Evolutionary conservation across 2,113 vertebrate species (phyloP).

Genomic region (Sclerurus mexicanus): DNA sequence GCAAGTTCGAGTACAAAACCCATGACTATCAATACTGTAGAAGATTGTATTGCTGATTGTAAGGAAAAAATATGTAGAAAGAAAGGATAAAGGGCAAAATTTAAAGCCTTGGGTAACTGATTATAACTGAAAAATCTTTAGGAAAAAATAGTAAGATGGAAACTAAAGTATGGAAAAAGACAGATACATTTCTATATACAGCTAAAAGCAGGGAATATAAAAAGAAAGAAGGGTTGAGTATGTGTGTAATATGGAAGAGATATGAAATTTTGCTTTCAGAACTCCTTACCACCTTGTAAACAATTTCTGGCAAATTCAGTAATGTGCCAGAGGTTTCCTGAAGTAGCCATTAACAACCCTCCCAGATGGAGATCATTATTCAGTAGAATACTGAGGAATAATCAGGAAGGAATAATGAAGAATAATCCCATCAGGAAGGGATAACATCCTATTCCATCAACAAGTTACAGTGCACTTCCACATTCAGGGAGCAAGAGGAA

Average conservation of each 20-base stretch:
- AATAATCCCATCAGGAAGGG: not conserved
- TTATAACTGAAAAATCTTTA: not conserved
- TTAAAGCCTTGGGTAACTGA: not conserved
- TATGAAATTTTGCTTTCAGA: not conserved
- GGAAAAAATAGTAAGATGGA: not conserved
- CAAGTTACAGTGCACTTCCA: not conserved
- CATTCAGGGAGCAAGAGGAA: not conserved
- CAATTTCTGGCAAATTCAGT: not conserved
- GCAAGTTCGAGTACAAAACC: not conserved
- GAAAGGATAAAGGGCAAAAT: not conserved
- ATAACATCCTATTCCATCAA: constrained; percentile 37
- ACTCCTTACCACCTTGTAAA: not conserved
- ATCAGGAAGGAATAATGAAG: not conserved
- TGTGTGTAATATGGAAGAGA: not conserved
- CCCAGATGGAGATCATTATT: not conserved
- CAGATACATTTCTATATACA: not conserved
- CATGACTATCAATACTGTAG: not conserved
- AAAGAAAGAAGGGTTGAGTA: not conserved
- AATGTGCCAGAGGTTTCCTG: constrained; percentile 19
- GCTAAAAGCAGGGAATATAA: not conserved
- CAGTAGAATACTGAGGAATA: not conserved
- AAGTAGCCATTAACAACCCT: constrained; percentile 11
- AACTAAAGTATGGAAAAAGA: not conserved
- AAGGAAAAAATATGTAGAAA: not conserved
- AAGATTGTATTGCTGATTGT: not conserved